Percentiles rank a stretch among this genome's conserved stretches.
Evolutionary conservation across 2,797 vertebrate species (phyloP).

Genomic region (Hemitrygon akajei): DNA sequence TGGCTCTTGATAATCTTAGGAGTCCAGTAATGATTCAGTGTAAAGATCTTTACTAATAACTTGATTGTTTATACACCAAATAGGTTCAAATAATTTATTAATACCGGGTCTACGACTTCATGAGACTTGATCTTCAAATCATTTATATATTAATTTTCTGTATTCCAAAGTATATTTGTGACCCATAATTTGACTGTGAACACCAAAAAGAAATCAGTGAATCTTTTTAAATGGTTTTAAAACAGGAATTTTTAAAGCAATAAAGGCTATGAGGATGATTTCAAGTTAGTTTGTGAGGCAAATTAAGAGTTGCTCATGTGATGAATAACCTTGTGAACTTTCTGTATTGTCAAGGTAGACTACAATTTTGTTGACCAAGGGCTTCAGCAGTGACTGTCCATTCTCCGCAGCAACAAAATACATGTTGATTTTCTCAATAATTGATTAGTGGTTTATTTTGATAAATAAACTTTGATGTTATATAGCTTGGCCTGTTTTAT

Average conservation of each 20-base stretch:
- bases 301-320: background rate
- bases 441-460: background rate
- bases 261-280: background rate
- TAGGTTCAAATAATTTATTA: background rate
- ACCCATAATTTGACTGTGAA: background rate
- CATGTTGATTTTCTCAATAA: background rate
- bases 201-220: background rate
- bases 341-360: background rate
- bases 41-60: background rate
- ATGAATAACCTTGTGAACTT: background rate
- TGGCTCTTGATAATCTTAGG: background rate
- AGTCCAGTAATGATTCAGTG: background rate
- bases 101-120: background rate
- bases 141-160: background rate
- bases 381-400: background rate
- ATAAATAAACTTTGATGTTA: background rate
- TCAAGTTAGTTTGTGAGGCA: background rate
- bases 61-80: background rate
- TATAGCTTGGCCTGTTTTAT: background rate
- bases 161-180: too few species aligned
- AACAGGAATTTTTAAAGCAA: background rate
- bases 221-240: background rate
- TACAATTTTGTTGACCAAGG: background rate
- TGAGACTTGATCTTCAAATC: background rate
- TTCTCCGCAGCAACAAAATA: background rate